Conservation (phyloP, 2,797 vertebrate species). For the Bucorvus abyssinicus region DNA sequence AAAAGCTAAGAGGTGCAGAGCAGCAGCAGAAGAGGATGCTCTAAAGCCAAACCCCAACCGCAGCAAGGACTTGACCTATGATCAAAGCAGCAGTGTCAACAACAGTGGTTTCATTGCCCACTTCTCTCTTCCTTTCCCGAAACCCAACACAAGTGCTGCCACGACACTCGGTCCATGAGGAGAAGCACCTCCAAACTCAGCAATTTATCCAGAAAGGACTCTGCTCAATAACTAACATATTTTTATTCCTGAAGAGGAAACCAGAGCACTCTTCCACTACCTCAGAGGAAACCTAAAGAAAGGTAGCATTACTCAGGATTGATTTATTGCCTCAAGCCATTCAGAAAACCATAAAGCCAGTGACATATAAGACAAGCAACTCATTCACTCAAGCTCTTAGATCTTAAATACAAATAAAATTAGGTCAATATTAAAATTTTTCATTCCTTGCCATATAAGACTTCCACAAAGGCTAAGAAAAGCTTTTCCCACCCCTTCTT, state of each 20-base stretch:
- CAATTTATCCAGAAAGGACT: neutral
- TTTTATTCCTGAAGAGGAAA: conserved; percentile 24
- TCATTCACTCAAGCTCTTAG: conserved; percentile 49
- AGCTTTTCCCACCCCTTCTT: conserved; percentile 5
- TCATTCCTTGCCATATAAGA: conserved; percentile 47
- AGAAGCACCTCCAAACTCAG: neutral
- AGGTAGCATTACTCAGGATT: conserved; percentile 24
- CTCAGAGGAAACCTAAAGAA: conserved; percentile 43
- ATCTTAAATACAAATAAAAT: conserved; percentile 57
- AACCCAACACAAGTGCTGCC: neutral
- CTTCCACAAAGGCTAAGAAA: conserved; percentile 7
- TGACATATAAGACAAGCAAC: conserved; percentile 37
- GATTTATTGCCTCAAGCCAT: conserved; percentile 39
- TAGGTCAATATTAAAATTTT: conserved; percentile 57
- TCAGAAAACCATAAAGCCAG: conserved; percentile 43
- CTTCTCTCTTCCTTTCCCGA: neutral
- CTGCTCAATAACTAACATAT: neutral
- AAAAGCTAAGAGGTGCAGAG: neutral
- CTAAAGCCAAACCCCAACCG: neutral
- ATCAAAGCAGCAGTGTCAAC: fast-evolving
- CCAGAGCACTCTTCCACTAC: conserved; percentile 1
- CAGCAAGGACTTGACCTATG: neutral
- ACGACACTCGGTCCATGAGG: neutral
- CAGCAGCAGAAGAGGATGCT: neutral
- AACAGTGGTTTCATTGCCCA: fast-evolving